phyloP scores from a whole-genome alignment of 2,888 invertebrate genomes.

The Sialis lutaria region DNA sequence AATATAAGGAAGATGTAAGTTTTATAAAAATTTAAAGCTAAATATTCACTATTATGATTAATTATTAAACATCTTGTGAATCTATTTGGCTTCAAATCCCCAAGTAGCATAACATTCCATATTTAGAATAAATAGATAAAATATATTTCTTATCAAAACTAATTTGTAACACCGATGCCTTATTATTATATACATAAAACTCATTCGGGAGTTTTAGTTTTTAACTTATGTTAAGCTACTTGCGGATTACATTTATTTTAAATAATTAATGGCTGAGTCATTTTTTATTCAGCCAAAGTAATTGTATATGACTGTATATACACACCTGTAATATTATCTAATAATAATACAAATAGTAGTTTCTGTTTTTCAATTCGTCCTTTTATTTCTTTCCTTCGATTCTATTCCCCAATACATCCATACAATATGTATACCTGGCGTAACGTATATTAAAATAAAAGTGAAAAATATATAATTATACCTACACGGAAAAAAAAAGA shows the following conservation, averaged over 20 bases:
- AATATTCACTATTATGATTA: no score
- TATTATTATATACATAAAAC: not conserved
- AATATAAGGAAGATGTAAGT: not conserved
- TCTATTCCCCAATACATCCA: not conserved
- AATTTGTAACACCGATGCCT: not conserved
- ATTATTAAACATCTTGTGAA: not conserved
- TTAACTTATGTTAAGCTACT: not conserved
- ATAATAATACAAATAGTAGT: constrained; percentile 7
- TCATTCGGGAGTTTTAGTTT: not conserved
- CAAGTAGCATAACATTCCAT: not conserved
- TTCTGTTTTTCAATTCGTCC: constrained; percentile 6
- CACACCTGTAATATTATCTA: constrained; percentile 6
- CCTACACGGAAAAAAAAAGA: no score
- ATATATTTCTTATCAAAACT: not conserved
- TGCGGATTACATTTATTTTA: not conserved
- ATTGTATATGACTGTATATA: constrained; percentile 1
- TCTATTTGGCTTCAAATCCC: not conserved
- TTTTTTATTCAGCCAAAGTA: not conserved
- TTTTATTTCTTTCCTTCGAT: constrained; percentile 3
- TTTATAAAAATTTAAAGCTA: not conserved
- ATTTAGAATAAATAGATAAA: not conserved
- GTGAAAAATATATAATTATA: no score
- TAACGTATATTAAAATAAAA: no score
- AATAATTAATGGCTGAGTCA: not conserved
- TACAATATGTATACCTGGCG: no score